A percentile compares a stretch with the other conserved stretches of the same genome.
Conservation (phyloP, 1,140 invertebrate species). For the Harlomillsia oculata region DNA sequence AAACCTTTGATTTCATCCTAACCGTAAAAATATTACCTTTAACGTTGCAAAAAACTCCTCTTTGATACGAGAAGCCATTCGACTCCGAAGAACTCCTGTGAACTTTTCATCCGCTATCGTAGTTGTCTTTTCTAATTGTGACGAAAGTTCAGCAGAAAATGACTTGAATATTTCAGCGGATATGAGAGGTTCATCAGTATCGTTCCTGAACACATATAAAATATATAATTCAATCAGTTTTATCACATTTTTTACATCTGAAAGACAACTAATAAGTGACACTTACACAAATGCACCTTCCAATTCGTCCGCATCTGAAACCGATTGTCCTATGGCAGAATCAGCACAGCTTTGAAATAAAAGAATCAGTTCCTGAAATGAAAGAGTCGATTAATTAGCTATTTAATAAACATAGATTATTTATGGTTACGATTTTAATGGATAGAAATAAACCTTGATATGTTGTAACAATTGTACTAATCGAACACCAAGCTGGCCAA, state of each 20-base stretch:
- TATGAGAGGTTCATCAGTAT: conserved; percentile 33
- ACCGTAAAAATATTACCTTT: conserved; percentile 1
- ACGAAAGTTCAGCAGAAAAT: conserved; percentile 23
- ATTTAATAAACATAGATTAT: not conserved
- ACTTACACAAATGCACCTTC: conserved; percentile 4
- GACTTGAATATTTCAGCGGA: conserved; percentile 19
- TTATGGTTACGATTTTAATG: not conserved
- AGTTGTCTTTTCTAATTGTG: conserved; percentile 32
- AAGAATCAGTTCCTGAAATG: conserved; percentile 25
- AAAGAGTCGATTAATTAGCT: too few species aligned
- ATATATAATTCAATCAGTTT: not conserved
- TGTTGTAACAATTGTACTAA: conserved; percentile 29
- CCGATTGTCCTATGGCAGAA: conserved; percentile 20
- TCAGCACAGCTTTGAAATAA: conserved; percentile 32
- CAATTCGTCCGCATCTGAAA: not conserved
- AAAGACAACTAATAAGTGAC: too few species aligned
- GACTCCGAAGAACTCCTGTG: conserved; percentile 22
- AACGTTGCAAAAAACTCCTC: conserved; percentile 26
- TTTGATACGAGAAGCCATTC: conserved; percentile 9
- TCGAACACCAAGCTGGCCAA: conserved; percentile 22
- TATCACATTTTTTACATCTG: too few species aligned
- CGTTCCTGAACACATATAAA: not conserved
- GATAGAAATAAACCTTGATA: conserved; percentile 7
- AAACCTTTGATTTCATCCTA: too few species aligned
- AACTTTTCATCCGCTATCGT: conserved; percentile 33